Evolutionary conservation across 2,797 vertebrate species (phyloP), one percentile per base, ranked within the genome.

Genomic region (Sebastes taczanowskii): DNA sequence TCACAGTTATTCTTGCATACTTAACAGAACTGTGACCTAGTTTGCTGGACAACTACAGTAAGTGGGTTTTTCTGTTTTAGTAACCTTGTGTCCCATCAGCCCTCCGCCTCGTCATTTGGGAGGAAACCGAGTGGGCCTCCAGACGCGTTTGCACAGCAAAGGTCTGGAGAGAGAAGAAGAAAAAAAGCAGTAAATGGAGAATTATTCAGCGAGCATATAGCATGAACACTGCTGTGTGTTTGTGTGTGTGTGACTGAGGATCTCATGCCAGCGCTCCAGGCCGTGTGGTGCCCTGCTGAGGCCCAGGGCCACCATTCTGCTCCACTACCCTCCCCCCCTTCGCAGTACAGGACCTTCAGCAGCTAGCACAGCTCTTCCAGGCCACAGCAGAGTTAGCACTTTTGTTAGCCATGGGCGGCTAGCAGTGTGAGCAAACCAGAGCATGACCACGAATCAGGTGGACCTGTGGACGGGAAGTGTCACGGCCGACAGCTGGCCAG

Each of bases 21-120:
- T 94, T 95, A 95, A 95, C 93, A 93, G 86, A 95, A 94, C 90
- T 86, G 91, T 95, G 95, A 96, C 94, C 95, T 95, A 95, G 90
- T 95, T 96, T 94, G 82, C 86, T 86, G 92, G 91, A 93, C 91
- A 88, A 86, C 90, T 93, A 91, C 90, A 89, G 88, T 95, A 95
- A 96, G 94, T 95, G 92, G 85, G 86, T 94, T 95, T 92, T 81
- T 93, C 92, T 95, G 93, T 95, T 95, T 94, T 89, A 89, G 88
- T 85, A 85, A 74, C 88, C 88, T 79, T 23, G 23, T 76, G 74
- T 78, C 61, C 86, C 82, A 80, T 89, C 68, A 73, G 74, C 77
- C 77, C 69, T 74, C 70, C 5, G 71, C 75, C 81, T 83, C 63
- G 76, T 84, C 87, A 74, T 88, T 84, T 81, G 72, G 81, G 84